Evolutionary conservation across 53 echinoderm and acorn worm genomes (phyloP), one percentile per base, ranked within the genome.

Genomic region (Holothuria scabra): DNA sequence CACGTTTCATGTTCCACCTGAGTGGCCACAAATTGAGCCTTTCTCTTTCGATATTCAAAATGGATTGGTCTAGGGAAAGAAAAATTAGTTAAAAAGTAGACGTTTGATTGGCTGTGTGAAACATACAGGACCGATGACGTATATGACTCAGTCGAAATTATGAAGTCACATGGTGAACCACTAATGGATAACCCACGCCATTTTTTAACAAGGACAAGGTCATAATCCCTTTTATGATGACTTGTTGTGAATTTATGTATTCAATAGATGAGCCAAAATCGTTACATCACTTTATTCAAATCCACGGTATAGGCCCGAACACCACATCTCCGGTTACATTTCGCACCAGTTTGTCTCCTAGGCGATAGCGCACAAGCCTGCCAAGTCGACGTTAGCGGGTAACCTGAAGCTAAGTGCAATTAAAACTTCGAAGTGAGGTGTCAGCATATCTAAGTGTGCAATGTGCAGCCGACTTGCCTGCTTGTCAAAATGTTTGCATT

Each of bases 401-500:
- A 72, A 72, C 34, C 44, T 72, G 72, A 72, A 72, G 72, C 72
- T 72, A 72, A 44, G 72, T 48, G 44, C 72, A 72, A 72, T 72
- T 72, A 29, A 72, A 72, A 38, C 48, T 48, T 26, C 16, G 22
- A 48, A 38, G 21, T 44, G 72, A 72, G 72, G 72, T 72, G 72
- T 72, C 72, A 48, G 72, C 72, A 72, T 72, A 72, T 72, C 37
- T 72, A 72, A 72, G 72, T 72, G 72, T 72, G 24, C 48, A 48
- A 24, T 48, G n/a, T 49, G 46, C 48, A 72, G 44, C 48, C 46
- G 72, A 22, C 34, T 44, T 44, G 44, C 46, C 72, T 25, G 48
- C 72, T 46, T 48, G 72, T 72, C 72, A 72, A 72, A 72, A 72
- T 72, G 72, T 72, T 72, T 72, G 72, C 72, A 44, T 46, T 72